These are phyloP conservation scores for Amphimallon solstitiale DNA, from an alignment of 2,888 invertebrate species.

Conservation along the genomic window DNA sequence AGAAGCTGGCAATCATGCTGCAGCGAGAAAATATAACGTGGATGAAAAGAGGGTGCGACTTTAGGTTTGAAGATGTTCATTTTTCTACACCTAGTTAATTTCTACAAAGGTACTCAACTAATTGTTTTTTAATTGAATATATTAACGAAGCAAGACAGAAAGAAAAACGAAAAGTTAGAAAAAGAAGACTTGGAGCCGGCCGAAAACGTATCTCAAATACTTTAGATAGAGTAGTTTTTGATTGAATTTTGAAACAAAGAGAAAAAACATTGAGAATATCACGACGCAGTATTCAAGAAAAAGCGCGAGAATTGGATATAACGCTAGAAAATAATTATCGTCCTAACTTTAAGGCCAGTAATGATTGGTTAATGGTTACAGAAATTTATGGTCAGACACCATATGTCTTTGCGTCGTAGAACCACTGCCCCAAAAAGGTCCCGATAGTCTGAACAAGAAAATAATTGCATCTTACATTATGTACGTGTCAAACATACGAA, in stretches of 20 bases:
- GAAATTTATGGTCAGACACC: not conserved
- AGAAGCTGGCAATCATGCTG: too few species aligned
- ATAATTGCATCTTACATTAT: constrained; percentile 7
- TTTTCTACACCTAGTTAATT: too few species aligned
- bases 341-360: not conserved
- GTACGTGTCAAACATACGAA: not conserved
- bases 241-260: constrained; percentile 9
- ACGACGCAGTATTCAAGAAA: not conserved
- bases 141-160: not conserved
- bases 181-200: not conserved
- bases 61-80: not conserved
- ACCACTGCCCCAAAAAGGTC: constrained; percentile 9
- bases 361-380: constrained; percentile 2
- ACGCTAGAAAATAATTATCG: constrained; percentile 1
- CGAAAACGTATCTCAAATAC: constrained; percentile 1
- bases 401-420: not conserved
- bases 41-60: too few species aligned
- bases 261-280: not conserved
- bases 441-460: not conserved
- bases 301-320: not conserved
- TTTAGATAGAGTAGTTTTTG: not conserved
- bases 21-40: too few species aligned
- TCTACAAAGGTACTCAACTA: too few species aligned
- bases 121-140: not conserved
- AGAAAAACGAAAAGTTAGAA: too few species aligned